Conservation (phyloP, 2,797 vertebrate species). For the Epinephelus coioides region DNA sequence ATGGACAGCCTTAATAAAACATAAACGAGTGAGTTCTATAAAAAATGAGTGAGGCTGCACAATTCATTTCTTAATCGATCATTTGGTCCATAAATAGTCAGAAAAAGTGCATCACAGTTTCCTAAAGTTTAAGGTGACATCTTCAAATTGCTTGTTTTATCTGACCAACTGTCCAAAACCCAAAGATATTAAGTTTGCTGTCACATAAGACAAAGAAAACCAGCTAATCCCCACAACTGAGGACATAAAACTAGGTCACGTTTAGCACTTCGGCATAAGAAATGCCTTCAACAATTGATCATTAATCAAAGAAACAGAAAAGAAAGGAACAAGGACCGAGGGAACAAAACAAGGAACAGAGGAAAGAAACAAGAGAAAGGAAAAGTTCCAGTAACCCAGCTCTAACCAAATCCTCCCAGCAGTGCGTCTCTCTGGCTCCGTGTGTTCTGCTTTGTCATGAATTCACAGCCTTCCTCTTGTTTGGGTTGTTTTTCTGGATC, state of each 20-base stretch:
- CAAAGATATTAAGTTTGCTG: no score
- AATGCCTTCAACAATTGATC: neutral
- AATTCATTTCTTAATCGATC: neutral
- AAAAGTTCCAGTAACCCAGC: constrained; percentile 38
- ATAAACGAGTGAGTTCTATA: no score
- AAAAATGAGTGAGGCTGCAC: no score
- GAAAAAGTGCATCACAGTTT: neutral
- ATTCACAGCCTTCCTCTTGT: constrained; percentile 75
- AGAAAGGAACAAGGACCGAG: neutral
- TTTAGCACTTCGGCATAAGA: neutral
- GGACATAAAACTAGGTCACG: rapidly evolving
- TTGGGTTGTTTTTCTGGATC: constrained; percentile 69
- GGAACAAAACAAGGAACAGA: neutral
- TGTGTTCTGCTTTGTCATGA: constrained; percentile 75
- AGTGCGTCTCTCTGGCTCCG: constrained; percentile 47
- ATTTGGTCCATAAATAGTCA: no score
- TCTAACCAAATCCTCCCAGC: constrained; percentile 43
- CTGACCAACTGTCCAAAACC: no score
- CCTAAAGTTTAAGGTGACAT: neutral
- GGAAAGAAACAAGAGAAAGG: neutral
- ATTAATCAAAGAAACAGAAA: neutral
- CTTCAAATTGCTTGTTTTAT: neutral
- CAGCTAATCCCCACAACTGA: neutral
- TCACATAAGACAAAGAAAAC: neutral
- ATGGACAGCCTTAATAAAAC: no score